These are phyloP conservation scores for Drosophila cognata DNA, from an alignment of 2,888 invertebrate species.

Conservation along the genomic window DNA sequence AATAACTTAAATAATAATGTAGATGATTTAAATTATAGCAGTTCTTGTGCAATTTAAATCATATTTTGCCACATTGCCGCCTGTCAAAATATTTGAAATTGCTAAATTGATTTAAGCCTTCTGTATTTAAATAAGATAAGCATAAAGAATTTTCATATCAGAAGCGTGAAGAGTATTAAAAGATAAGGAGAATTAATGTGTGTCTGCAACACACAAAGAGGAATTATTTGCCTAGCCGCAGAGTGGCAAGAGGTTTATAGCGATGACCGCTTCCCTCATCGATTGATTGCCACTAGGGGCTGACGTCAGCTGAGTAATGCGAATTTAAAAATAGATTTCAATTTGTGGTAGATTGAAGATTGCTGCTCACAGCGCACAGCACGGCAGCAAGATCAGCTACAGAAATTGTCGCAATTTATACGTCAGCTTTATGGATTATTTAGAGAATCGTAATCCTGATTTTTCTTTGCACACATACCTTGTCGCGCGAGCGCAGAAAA, in stretches of 20 bases:
- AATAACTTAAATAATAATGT: background rate
- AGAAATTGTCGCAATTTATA: background rate
- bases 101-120: background rate
- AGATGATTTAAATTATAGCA: background rate
- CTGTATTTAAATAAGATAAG: background rate
- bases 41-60: no score
- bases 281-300: constrained; percentile 4
- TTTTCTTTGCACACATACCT: constrained; percentile 85
- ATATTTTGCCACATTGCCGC: background rate
- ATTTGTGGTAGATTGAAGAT: background rate
- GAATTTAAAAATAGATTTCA: constrained; percentile 27
- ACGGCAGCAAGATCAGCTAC: background rate
- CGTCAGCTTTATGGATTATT: background rate
- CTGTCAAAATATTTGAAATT: background rate
- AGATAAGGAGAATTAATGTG: background rate
- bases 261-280: background rate
- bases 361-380: background rate
- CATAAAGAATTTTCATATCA: background rate
- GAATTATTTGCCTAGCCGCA: background rate
- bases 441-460: background rate
- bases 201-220: constrained; percentile 1
- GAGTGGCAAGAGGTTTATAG: background rate
- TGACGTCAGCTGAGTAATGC: constrained; percentile 28
- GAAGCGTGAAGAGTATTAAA: background rate
- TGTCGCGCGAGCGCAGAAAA: constrained; percentile 95